Conservation (phyloP, 2,797 vertebrate genomes). For the Peromyscus aztecus region DNA sequence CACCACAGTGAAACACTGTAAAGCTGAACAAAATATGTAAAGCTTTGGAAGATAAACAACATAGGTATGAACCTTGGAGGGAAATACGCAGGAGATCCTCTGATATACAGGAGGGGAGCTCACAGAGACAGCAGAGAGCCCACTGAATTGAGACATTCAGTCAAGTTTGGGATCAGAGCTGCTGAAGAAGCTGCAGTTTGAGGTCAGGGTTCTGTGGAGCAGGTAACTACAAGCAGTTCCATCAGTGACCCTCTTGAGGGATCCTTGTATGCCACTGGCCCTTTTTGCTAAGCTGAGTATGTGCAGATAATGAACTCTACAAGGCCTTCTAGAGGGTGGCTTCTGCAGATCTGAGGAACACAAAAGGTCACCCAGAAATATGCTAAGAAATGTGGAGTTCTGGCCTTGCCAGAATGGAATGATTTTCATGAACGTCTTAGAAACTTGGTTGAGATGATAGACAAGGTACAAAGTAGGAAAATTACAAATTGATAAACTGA, state of each 20-base stretch:
- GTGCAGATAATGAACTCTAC: not conserved
- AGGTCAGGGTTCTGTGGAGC: not conserved
- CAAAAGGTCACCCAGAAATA: not conserved
- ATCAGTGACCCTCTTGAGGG: not conserved
- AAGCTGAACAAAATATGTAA: not conserved
- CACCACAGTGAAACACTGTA: not conserved
- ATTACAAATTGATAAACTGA: not conserved
- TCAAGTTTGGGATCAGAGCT: not conserved
- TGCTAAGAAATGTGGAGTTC: not conserved
- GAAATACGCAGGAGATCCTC: too few relatives aligned
- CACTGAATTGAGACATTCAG: not conserved
- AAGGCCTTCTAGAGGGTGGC: not conserved
- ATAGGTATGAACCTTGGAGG: not conserved
- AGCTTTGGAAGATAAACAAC: not conserved
- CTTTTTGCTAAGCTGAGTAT: fast-evolving
- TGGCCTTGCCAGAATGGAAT: not conserved
- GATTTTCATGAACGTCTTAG: not conserved
- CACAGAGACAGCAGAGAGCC: not conserved
- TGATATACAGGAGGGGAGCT: fast-evolving
- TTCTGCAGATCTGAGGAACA: not conserved
- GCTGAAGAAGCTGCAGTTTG: not conserved
- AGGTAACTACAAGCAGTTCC: not conserved
- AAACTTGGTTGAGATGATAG: not conserved
- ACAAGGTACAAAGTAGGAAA: not conserved
- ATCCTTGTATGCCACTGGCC: not conserved